Percentiles rank a stretch among this genome's conserved stretches.
Evolutionary conservation across 2,797 vertebrate genomes (phyloP).

Genomic region (Propithecus deckenii): DNA sequence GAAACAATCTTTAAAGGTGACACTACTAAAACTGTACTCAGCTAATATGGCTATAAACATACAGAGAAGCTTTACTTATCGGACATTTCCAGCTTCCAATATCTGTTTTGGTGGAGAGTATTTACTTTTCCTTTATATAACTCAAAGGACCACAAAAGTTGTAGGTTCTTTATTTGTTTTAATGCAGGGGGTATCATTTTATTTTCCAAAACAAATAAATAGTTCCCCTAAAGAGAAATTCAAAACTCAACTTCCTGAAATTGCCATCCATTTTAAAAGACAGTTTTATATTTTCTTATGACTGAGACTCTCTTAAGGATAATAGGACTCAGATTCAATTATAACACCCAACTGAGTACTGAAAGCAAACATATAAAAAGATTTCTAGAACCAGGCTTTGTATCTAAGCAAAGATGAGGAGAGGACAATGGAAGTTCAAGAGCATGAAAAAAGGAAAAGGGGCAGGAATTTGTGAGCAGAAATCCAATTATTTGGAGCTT

Average conservation of each 20-base stretch:
- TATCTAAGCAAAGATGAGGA: neutral
- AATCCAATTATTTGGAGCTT: neutral
- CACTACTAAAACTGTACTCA: neutral
- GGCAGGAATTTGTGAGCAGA: neutral
- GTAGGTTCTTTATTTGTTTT: constrained; percentile 25
- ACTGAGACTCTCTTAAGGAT: neutral
- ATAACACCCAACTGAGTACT: neutral
- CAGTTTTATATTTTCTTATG: constrained; percentile 29
- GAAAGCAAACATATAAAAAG: constrained; percentile 17
- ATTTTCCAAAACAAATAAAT: constrained; percentile 41
- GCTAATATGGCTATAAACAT: neutral
- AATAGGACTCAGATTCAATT: neutral
- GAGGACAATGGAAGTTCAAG: neutral
- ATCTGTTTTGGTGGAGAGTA: neutral
- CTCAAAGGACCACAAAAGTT: neutral
- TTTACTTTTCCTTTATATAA: constrained; percentile 38
- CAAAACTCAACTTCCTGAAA: constrained; percentile 39
- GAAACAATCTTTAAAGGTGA: neutral
- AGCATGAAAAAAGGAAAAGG: neutral
- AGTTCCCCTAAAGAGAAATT: constrained; percentile 14
- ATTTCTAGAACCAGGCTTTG: constrained; percentile 1
- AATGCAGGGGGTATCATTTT: neutral
- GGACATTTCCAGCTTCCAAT: neutral
- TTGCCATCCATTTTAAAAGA: constrained; percentile 36
- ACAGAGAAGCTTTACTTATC: neutral